These are phyloP conservation scores for Suricata suricatta DNA, from an alignment of 2,113 vertebrate genomes.

Conservation along the genomic window DNA sequence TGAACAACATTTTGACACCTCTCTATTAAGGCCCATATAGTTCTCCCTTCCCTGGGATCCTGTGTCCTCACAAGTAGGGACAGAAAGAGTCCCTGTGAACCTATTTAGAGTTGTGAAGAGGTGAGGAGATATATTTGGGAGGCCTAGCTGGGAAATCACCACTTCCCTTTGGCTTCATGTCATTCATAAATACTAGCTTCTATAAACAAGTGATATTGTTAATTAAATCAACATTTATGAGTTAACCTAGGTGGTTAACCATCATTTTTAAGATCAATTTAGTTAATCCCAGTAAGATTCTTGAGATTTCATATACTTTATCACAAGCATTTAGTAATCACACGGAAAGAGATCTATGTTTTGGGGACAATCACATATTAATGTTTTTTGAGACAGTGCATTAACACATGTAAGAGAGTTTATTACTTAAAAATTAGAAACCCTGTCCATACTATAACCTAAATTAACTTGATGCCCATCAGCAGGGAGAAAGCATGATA, in stretches of 20 bases:
- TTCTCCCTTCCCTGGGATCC: neutral
- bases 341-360: neutral
- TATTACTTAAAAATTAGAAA: constrained; percentile 48
- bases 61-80: neutral
- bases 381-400: neutral
- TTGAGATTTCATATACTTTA: neutral
- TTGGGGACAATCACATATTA: neutral
- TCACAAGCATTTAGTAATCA: neutral
- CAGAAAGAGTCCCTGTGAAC: neutral
- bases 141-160: neutral
- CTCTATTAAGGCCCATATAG: neutral
- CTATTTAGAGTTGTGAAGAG: neutral
- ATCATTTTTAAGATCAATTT: neutral
- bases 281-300: neutral
- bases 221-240: constrained; percentile 7
- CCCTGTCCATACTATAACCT: neutral
- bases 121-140: neutral
- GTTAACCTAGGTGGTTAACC: neutral
- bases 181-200: neutral
- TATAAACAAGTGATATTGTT: neutral
- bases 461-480: neutral
- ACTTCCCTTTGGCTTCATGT: neutral
- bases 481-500: neutral
- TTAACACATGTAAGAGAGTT: neutral
- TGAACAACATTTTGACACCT: neutral